Conservation (phyloP, 1,140 invertebrate species). For the Nymphalis io region DNA sequence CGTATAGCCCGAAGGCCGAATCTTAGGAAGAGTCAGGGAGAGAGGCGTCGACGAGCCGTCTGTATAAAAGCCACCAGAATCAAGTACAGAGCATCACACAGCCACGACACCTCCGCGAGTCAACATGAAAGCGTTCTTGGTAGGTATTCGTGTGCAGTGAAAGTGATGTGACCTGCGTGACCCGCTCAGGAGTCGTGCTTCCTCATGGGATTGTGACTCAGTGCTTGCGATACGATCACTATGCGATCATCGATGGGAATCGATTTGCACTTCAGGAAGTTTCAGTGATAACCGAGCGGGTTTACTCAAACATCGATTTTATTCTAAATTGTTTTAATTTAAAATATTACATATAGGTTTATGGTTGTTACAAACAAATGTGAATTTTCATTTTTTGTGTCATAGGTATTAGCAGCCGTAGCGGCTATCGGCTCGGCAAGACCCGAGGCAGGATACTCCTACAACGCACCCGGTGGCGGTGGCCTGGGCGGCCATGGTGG, state of each 20-base stretch:
- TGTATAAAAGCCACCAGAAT: slow-evolving; percentile 71
- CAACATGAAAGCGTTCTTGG: slow-evolving; percentile 81
- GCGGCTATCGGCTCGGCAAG: slow-evolving; percentile 82
- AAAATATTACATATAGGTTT: not conserved
- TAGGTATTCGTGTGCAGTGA: slow-evolving; percentile 73
- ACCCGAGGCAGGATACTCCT: slow-evolving; percentile 83
- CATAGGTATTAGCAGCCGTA: slow-evolving; percentile 81
- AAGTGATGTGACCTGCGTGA: slow-evolving; percentile 73
- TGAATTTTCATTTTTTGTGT: slow-evolving; percentile 45
- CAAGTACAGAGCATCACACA: slow-evolving; percentile 73
- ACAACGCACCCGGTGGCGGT: slow-evolving; percentile 81
- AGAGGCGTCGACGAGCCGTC: slow-evolving; percentile 65
- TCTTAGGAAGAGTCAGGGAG: slow-evolving; percentile 77
- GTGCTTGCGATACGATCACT: slow-evolving; percentile 43
- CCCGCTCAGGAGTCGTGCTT: slow-evolving; percentile 53
- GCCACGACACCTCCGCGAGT: slow-evolving; percentile 73
- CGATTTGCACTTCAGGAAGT: slow-evolving; percentile 33
- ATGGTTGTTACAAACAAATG: slow-evolving; percentile 2
- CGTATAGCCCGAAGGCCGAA: slow-evolving; percentile 76
- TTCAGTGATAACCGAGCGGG: slow-evolving; percentile 21
- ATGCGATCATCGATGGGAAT: slow-evolving; percentile 30
- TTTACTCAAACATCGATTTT: slow-evolving; percentile 1
- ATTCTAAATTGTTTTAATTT: not conserved
- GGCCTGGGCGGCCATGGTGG: slow-evolving; percentile 61
- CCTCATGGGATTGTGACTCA: slow-evolving; percentile 58